phyloP scores from a whole-genome alignment of 2,888 invertebrate species.

The Coelinius sp. region DNA sequence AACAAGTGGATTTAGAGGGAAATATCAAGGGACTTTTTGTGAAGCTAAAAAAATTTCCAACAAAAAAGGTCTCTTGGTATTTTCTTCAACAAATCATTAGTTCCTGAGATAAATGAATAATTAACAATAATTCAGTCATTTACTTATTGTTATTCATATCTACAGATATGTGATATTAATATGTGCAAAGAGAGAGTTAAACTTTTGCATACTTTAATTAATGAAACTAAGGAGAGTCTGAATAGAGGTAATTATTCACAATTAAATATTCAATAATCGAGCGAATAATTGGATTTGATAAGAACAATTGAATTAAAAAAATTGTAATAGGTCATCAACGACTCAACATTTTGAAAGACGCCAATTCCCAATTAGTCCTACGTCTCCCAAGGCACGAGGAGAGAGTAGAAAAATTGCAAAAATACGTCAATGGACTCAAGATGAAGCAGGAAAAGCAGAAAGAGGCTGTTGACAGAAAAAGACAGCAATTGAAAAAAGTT shows the following conservation, averaged over 20 bases:
- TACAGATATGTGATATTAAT: slow-evolving; percentile 75
- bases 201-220: slow-evolving; percentile 74
- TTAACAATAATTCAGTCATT: neutral
- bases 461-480: slow-evolving; percentile 72
- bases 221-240: slow-evolving; percentile 73
- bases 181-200: slow-evolving; percentile 75
- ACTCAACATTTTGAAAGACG: slow-evolving; percentile 64
- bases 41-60: too few species aligned
- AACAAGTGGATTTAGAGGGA: too few species aligned
- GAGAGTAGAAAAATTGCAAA: slow-evolving; percentile 76
- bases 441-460: slow-evolving; percentile 73
- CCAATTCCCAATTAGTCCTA: slow-evolving; percentile 70
- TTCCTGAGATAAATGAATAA: too few species aligned
- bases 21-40: too few species aligned
- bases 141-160: slow-evolving; percentile 42
- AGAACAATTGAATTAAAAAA: slow-evolving; percentile 2
- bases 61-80: too few species aligned
- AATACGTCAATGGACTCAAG: slow-evolving; percentile 73
- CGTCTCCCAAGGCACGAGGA: slow-evolving; percentile 77
- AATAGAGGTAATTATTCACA: slow-evolving; percentile 59
- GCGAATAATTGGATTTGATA: neutral
- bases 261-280: neutral
- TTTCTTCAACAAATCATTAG: too few species aligned
- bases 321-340: slow-evolving; percentile 66
- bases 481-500: slow-evolving; percentile 74